Base-by-base conservation (phyloP, 2,888 invertebrate species). In the Limnephilus auricula region DNA sequence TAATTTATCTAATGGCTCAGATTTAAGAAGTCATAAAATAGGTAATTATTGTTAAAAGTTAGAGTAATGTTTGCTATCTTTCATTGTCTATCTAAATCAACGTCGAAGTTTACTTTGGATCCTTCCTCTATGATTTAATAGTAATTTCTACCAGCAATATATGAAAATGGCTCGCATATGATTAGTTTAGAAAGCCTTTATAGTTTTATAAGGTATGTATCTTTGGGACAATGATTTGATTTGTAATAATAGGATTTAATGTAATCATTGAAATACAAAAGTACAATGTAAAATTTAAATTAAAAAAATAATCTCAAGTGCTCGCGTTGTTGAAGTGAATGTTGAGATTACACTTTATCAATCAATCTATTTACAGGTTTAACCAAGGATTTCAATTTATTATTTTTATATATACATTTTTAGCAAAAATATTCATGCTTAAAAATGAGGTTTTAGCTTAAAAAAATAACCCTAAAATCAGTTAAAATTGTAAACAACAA, bases 11-110 rank as follows among this genome's bases (percentile, higher is more conserved):
- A 92, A 92, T 92, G 92, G 92, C 90, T 92, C 92, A 92, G 92
- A 90, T 92, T 91, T 89, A 91, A 90, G 84, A 91, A 91, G 85
- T 92, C 92, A 92, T 94, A 93, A 93, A 94, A 94, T 94, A 94
- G 94, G 94, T 93, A 94, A 93, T 93, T 65, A 65, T 65, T 79
- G 84, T 93, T 85, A 93, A 94, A 92, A 93, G 92, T 92, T 90
- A 90, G 91, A 90, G 91, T 93, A 82, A 82, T 91, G 90, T 90
- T 93, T 90, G 92, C 92, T 92, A 93, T 93, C 90, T 91, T 83
- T 87, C 90, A 91, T 91, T 89, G 82, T 92, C 92, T 91, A 92
- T 91, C 92, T 92, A 92, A 90, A 84, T 91, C 91, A 90, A 90
- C 89, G 78, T 91, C n/a, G 89, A 91, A 92, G 91, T 90, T 89